Evolutionary conservation across 2,797 vertebrate species (phyloP).

Genomic region (Aulostomus chinensis): DNA sequence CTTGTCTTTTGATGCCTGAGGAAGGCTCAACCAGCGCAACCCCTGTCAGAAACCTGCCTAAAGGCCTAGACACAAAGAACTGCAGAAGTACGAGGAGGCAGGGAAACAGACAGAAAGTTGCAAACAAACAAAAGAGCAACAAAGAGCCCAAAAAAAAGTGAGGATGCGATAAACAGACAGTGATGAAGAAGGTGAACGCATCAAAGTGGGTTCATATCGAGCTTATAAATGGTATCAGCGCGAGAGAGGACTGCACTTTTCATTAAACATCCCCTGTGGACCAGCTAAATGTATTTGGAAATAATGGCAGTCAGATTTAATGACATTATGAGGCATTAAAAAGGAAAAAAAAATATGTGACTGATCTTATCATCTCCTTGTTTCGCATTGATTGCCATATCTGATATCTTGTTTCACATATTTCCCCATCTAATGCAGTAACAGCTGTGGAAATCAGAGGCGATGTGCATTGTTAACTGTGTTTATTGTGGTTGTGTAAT

Average conservation of each 20-base stretch:
- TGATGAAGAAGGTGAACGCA: slow-evolving; percentile 44
- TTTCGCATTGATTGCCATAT: slow-evolving; percentile 79
- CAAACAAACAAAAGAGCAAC: slow-evolving; percentile 53
- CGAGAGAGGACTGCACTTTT: slow-evolving; percentile 74
- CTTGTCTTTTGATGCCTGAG: slow-evolving; percentile 64
- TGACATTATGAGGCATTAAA: slow-evolving; percentile 78
- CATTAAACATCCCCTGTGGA: slow-evolving; percentile 72
- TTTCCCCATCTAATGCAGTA: slow-evolving; percentile 67
- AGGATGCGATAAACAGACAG: slow-evolving; percentile 26
- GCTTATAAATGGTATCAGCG: slow-evolving; percentile 52
- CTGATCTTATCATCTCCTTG: slow-evolving; percentile 79
- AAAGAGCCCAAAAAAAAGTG: slow-evolving; percentile 18
- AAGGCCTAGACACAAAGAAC: slow-evolving; percentile 65
- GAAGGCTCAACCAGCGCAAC: slow-evolving; percentile 63
- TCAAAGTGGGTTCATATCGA: slow-evolving; percentile 62
- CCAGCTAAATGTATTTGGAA: slow-evolving; percentile 70
- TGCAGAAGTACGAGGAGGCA: slow-evolving; percentile 46
- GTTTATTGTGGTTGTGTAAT: slow-evolving; percentile 81
- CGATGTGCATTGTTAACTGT: slow-evolving; percentile 74
- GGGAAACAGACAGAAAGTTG: slow-evolving; percentile 41
- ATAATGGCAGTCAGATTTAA: slow-evolving; percentile 74
- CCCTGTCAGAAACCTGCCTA: slow-evolving; percentile 71
- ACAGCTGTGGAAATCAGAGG: slow-evolving; percentile 73
- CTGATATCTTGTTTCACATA: slow-evolving; percentile 77
- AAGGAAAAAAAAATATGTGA: slow-evolving; percentile 49